These are phyloP conservation scores for Drosophila aff. DNA, from an alignment of 1,140 invertebrate genomes.

Conservation along the genomic window DNA sequence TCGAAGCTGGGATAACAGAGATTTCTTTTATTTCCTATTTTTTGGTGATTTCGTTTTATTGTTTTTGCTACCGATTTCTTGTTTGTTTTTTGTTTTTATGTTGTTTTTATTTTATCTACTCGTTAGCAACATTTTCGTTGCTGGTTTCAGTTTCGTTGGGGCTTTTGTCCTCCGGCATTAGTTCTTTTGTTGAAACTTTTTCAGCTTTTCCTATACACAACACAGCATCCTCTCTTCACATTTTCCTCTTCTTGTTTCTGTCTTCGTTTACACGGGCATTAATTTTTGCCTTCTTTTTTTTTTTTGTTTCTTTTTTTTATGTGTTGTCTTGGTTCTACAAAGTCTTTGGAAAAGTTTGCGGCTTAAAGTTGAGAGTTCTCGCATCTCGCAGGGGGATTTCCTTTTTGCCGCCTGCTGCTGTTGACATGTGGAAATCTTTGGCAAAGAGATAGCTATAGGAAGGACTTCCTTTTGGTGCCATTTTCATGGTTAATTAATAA, in stretches of 20 bases:
- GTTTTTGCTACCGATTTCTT: conserved; percentile 16
- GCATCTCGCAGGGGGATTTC: conserved; percentile 17
- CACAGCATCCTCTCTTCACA: background rate
- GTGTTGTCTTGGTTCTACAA: conserved; percentile 6
- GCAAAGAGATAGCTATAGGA: conserved; percentile 7
- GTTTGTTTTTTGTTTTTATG: conserved; percentile 24
- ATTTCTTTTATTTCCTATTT: conserved; percentile 21
- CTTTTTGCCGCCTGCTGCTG: conserved; percentile 47
- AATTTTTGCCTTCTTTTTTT: conserved; percentile 49
- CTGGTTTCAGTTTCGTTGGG: conserved; percentile 50
- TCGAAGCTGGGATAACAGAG: conserved; percentile 1
- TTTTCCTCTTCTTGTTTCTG: conserved; percentile 14
- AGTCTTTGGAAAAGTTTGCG: conserved; percentile 52
- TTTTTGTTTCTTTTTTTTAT: background rate
- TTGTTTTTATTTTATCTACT: conserved; percentile 62
- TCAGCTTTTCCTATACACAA: conserved; percentile 40
- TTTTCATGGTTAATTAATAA: conserved; percentile 75
- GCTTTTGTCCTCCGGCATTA: conserved; percentile 50
- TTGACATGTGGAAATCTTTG: conserved; percentile 52
- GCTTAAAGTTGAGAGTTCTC: conserved; percentile 38
- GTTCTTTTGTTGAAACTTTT: conserved; percentile 59
- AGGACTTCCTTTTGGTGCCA: conserved; percentile 16
- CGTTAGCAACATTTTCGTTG: conserved; percentile 60
- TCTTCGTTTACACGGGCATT: conserved; percentile 66
- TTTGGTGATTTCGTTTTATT: conserved; percentile 24